These are phyloP conservation scores for Leucophora obtusa DNA, from an alignment of 2,888 invertebrate genomes.

Conservation along the genomic window DNA sequence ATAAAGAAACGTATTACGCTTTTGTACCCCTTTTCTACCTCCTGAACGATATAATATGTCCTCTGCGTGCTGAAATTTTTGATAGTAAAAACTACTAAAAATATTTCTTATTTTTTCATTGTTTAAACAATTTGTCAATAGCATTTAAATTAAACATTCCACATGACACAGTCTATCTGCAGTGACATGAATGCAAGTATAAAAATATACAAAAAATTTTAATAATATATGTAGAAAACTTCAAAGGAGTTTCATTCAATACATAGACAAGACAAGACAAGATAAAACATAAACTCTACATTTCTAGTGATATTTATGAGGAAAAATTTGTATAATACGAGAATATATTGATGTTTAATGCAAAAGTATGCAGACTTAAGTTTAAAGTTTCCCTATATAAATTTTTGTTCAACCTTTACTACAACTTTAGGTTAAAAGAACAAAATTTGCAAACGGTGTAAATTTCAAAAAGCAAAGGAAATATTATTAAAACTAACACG, in stretches of 20 bases:
- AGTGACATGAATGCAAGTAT: slow-evolving; percentile 18
- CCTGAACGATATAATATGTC: too few species aligned
- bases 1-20: too few species aligned
- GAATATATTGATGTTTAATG: background rate
- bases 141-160: slow-evolving; percentile 14
- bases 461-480: slow-evolving; percentile 4
- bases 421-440: background rate
- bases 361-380: background rate
- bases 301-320: background rate
- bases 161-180: slow-evolving; percentile 27
- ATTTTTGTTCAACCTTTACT: background rate
- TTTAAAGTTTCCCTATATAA: background rate
- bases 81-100: too few species aligned
- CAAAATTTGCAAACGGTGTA: background rate
- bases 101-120: background rate
- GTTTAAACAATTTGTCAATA: slow-evolving; percentile 4
- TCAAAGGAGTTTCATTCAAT: slow-evolving; percentile 33
- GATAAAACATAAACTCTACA: slow-evolving; percentile 27
- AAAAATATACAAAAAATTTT: background rate
- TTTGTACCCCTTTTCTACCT: too few species aligned
- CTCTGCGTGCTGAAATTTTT: too few species aligned
- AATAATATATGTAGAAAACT: slow-evolving; percentile 18
- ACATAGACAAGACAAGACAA: too few species aligned
- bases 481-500: slow-evolving; percentile 45
- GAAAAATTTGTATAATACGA: too few species aligned